Conservation (phyloP, 2,797 vertebrate species). For the Arremon aurantiirostris region DNA sequence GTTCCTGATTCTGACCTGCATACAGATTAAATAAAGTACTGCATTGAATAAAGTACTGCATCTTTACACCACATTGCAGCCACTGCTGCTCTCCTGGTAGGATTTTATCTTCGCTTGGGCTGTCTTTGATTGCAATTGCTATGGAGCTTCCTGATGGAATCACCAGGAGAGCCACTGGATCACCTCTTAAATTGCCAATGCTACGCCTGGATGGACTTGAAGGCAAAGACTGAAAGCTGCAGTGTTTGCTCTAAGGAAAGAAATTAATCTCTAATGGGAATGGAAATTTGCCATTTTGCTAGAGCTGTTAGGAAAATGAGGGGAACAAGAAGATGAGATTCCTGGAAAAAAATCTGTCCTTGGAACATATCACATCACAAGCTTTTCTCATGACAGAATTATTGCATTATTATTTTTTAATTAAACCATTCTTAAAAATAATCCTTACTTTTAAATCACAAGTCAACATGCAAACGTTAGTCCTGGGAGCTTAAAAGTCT, state of each 20-base stretch:
- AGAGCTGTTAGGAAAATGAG: neutral
- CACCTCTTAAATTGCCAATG: neutral
- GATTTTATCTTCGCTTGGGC: neutral
- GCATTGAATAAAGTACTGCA: neutral
- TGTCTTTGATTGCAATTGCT: neutral
- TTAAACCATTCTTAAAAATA: slow-evolving; percentile 36
- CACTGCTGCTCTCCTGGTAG: neutral
- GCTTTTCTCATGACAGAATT: slow-evolving; percentile 28
- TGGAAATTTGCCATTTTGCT: neutral
- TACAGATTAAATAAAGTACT: neutral
- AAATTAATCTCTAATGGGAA: neutral
- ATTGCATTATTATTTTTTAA: slow-evolving; percentile 47
- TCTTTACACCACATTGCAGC: neutral
- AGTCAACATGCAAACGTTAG: slow-evolving; percentile 41
- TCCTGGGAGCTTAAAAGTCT: slow-evolving; percentile 34
- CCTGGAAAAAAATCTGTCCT: neutral
- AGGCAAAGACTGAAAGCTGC: neutral
- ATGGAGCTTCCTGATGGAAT: neutral
- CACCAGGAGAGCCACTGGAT: neutral
- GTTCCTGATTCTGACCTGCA: neutral
- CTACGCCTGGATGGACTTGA: neutral
- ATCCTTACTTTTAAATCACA: slow-evolving; percentile 47
- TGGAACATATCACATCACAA: slow-evolving; percentile 12
- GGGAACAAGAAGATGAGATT: neutral
- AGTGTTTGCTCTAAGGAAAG: neutral